Percentiles rank a stretch among this genome's conserved stretches.
phyloP scores from a whole-genome alignment of 2,888 invertebrate genomes.

The Archaeoteleia sp. region DNA sequence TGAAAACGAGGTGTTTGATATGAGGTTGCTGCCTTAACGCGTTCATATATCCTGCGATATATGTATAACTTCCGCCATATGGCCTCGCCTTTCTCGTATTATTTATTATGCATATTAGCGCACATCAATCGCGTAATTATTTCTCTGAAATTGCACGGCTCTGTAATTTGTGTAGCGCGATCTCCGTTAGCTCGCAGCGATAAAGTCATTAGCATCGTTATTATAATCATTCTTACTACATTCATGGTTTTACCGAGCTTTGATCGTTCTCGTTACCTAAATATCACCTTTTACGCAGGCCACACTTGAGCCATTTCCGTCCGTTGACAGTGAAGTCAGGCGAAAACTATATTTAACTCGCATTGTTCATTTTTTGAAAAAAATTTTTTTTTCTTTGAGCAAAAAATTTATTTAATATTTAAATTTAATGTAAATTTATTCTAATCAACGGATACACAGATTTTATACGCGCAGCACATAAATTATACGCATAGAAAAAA shows the following conservation, averaged over 20 bases:
- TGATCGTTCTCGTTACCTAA: conserved; percentile 47
- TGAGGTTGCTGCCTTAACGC: conserved; percentile 25
- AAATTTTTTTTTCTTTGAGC: too few species aligned
- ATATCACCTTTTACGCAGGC: conserved; percentile 22
- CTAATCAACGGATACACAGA: too few species aligned
- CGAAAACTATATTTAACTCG: conserved; percentile 29
- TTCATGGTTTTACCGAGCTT: conserved; percentile 4
- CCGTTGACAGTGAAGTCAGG: conserved; percentile 30
- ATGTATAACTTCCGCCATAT: conserved; percentile 37
- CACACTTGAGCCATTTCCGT: conserved; percentile 24
- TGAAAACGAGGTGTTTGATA: conserved; percentile 14
- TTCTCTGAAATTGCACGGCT: conserved; percentile 30
- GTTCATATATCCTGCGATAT: conserved; percentile 21
- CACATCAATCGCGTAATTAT: conserved; percentile 45
- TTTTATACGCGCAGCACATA: too few species aligned
- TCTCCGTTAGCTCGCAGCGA: conserved; percentile 29
- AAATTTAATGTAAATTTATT: too few species aligned
- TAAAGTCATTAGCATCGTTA: conserved; percentile 39
- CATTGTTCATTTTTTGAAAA: too few species aligned
- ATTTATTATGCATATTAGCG: conserved; percentile 48
- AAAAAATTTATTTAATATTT: too few species aligned
- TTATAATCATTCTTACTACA: conserved; percentile 21
- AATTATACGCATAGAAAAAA: too few species aligned
- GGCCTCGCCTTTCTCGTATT: conserved; percentile 22
- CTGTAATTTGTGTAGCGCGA: conserved; percentile 22